Conservation (phyloP, 2,113 vertebrate species). For the Platycercus adscitus region DNA sequence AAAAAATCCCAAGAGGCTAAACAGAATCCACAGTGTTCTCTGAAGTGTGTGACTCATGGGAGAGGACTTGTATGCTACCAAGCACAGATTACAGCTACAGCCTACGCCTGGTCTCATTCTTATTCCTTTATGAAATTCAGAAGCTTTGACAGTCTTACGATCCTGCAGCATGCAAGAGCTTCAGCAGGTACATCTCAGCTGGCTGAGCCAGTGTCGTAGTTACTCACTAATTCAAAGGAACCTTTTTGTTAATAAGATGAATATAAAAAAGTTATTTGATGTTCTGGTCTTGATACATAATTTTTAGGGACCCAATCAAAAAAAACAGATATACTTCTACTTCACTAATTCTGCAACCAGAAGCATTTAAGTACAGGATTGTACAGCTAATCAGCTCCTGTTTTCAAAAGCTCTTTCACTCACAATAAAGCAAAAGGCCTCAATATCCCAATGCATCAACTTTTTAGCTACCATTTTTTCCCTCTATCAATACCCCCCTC, state of each 20-base stretch:
- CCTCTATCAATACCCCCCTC: neutral
- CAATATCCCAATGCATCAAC: neutral
- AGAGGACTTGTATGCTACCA: slow-evolving; percentile 34
- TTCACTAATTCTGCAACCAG: neutral
- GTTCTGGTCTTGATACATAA: neutral
- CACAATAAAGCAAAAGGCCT: neutral
- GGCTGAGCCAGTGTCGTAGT: neutral
- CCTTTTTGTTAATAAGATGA: neutral
- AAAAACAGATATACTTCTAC: neutral
- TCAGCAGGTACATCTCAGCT: slow-evolving; percentile 13
- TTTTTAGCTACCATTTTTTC: neutral
- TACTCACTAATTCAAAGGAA: neutral
- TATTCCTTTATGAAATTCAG: slow-evolving; percentile 42
- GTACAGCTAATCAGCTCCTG: neutral
- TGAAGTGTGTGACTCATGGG: slow-evolving; percentile 45
- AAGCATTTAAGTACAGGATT: neutral
- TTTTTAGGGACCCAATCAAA: neutral
- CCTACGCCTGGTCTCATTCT: slow-evolving; percentile 52
- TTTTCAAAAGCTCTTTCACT: neutral
- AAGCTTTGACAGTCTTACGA: neutral
- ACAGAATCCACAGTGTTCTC: slow-evolving; percentile 37
- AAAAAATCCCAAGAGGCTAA: slow-evolving; percentile 2
- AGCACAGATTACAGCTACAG: slow-evolving; percentile 56
- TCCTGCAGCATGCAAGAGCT: neutral
- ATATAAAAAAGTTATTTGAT: neutral